Evolutionary conservation across 2,888 invertebrate genomes (phyloP).

Genomic region (Zelleria hepariella): DNA sequence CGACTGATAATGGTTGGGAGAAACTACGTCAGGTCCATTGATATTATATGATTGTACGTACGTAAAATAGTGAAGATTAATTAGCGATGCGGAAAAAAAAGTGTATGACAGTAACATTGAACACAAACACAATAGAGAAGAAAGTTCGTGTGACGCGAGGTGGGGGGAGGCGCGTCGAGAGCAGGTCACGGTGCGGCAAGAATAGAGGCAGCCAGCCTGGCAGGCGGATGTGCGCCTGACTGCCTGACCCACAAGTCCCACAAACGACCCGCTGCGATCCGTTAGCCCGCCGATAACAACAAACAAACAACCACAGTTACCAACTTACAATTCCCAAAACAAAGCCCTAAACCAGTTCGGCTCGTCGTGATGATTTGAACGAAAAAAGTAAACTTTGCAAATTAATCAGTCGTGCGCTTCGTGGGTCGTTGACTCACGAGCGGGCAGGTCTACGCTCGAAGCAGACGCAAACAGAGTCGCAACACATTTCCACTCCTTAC

Average conservation of each 20-base stretch:
- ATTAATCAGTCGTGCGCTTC: neutral
- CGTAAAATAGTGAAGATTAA: neutral
- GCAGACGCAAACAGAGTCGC: constrained; percentile 13
- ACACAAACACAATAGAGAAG: constrained; percentile 19
- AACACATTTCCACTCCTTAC: neutral
- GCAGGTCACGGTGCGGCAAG: constrained; percentile 17
- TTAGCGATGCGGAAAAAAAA: constrained; percentile 7
- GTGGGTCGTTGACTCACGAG: constrained; percentile 18
- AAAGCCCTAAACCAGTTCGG: neutral
- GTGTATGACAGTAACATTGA: constrained; percentile 13
- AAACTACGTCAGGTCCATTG: neutral
- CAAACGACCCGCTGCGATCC: constrained; percentile 19
- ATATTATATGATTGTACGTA: too few relatives aligned
- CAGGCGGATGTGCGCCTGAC: constrained; percentile 36
- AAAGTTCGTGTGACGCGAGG: constrained; percentile 27
- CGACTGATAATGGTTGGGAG: too few relatives aligned
- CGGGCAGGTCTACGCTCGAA: constrained; percentile 15
- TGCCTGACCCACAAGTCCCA: constrained; percentile 25
- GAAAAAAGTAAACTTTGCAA: neutral
- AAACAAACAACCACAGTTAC: neutral
- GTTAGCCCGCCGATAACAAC: constrained; percentile 20
- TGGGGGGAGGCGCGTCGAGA: constrained; percentile 6
- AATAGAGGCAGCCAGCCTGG: constrained; percentile 11
- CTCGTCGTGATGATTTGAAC: neutral
- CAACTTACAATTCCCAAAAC: neutral